Base-by-base conservation (phyloP, 1,140 invertebrate genomes). In the Artemia franciscana region DNA sequence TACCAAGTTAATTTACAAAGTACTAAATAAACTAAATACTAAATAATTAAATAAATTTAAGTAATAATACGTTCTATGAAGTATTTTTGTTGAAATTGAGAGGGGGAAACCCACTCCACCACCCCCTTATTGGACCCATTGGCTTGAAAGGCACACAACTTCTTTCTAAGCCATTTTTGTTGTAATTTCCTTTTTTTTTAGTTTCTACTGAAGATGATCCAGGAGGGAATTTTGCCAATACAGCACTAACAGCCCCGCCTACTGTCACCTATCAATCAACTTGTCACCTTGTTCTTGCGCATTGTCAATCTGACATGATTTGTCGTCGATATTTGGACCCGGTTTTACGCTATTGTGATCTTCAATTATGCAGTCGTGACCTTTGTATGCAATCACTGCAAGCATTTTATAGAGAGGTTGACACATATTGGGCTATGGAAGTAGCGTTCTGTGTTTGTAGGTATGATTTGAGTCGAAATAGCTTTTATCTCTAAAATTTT, bases 401-500 rank as follows among this genome's bases (percentile, higher is more conserved):
- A 69, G 79, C 80, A 59, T 90, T 91, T 73, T 91, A 90, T 73
- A 79, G 84, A 68, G 82, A 81, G 65, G 81, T 83, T 4, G 80
- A 81, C 59, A 80, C 84, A 62, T 80, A 81, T 64, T 84, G 85
- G 78, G 86, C 84, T 67, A 79, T 88, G 62, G 87, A 91, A 71
- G 85, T 91, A 66, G 88, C 87, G 64, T 90, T 91, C 75, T 91
- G 88, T 72, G 77, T 91, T 57, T 91, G 88, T 86, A 90, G 84
- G 88, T 91, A 75, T 84, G 83, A n/a, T n/a, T n/a, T n/a, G n/a
- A n/a, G n/a, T n/a, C n/a, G n/a, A n/a, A n/a, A n/a, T n/a, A n/a
- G n/a, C n/a, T n/a, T n/a, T n/a, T n/a, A n/a, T n/a, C n/a, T n/a
- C n/a, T n/a, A n/a, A n/a, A n/a, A n/a, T n/a, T n/a, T n/a, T n/a